Conservation (phyloP, 2,113 vertebrate species). For the Ancistrus triradiatus region DNA sequence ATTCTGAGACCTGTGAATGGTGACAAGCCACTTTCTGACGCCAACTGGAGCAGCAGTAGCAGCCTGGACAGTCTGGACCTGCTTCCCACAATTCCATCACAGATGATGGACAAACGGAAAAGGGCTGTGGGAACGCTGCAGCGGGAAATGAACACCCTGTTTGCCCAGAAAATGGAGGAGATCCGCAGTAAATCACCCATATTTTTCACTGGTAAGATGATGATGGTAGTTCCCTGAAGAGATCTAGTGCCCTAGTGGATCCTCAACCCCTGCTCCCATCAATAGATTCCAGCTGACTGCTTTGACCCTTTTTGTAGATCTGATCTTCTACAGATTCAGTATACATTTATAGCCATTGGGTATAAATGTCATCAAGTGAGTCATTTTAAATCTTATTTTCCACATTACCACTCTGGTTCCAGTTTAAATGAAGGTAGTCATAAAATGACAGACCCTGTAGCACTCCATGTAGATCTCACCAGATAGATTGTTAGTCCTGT, state of each 20-base stretch:
- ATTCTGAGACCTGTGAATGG: constrained; percentile 40
- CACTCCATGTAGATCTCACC: no score
- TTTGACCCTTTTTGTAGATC: no score
- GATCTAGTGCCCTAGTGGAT: constrained; percentile 25
- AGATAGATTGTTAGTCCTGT: no score
- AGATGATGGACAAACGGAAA: constrained; percentile 69
- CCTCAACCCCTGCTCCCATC: background rate
- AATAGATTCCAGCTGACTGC: background rate
- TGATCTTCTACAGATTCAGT: no score
- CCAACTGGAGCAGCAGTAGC: constrained; percentile 78
- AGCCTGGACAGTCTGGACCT: constrained; percentile 72
- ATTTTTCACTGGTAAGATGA: constrained; percentile 89
- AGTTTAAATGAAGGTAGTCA: no score
- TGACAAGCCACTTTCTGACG: constrained; percentile 64
- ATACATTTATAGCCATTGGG: no score
- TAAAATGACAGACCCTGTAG: no score
- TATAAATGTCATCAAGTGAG: no score
- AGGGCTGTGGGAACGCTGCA: constrained; percentile 86
- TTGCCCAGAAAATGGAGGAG: constrained; percentile 93
- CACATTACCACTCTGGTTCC: no score
- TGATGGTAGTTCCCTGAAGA: constrained; percentile 38
- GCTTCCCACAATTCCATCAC: constrained; percentile 61
- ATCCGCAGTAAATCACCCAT: constrained; percentile 89
- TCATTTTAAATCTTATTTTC: no score
- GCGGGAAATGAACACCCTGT: constrained; percentile 93